phyloP scores from a whole-genome alignment of 2,888 invertebrate species.

The Conchocele bisecta region DNA sequence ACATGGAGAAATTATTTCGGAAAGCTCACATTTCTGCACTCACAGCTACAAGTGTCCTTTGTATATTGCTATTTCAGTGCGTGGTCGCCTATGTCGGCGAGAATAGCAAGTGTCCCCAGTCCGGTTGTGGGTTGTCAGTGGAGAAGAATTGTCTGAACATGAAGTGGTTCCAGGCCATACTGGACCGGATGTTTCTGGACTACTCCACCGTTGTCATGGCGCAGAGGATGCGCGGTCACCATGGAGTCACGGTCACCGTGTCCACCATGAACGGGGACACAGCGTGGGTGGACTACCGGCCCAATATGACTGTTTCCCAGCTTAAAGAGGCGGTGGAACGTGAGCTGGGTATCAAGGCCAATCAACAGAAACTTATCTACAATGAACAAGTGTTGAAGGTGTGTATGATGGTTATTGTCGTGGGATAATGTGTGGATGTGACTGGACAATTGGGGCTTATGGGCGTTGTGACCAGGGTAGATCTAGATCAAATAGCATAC shows the following conservation, averaged over 20 bases:
- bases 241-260: slow-evolving; percentile 27
- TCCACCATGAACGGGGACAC: slow-evolving; percentile 55
- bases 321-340: slow-evolving; percentile 33
- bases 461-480: too few relatives aligned
- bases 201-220: slow-evolving; percentile 38
- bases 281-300: slow-evolving; percentile 37
- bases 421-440: too few relatives aligned
- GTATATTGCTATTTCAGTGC: slow-evolving; percentile 33
- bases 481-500: too few relatives aligned
- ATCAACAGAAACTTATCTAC: slow-evolving; percentile 42
- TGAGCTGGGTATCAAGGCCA: slow-evolving; percentile 28
- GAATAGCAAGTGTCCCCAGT: slow-evolving; percentile 34
- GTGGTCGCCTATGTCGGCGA: slow-evolving; percentile 29
- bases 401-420: background rate
- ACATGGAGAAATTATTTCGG: too few relatives aligned
- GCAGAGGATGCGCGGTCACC: slow-evolving; percentile 1
- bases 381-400: slow-evolving; percentile 49
- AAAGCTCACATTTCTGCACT: too few relatives aligned
- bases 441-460: too few relatives aligned
- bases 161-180: slow-evolving; percentile 38
- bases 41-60: background rate
- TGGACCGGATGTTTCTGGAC: slow-evolving; percentile 50
- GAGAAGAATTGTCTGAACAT: slow-evolving; percentile 24
- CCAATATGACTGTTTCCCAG: slow-evolving; percentile 29
- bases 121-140: slow-evolving; percentile 23